These are phyloP conservation scores for Chrysolina oricalcia DNA, from an alignment of 2,888 invertebrate species.

Conservation along the genomic window DNA sequence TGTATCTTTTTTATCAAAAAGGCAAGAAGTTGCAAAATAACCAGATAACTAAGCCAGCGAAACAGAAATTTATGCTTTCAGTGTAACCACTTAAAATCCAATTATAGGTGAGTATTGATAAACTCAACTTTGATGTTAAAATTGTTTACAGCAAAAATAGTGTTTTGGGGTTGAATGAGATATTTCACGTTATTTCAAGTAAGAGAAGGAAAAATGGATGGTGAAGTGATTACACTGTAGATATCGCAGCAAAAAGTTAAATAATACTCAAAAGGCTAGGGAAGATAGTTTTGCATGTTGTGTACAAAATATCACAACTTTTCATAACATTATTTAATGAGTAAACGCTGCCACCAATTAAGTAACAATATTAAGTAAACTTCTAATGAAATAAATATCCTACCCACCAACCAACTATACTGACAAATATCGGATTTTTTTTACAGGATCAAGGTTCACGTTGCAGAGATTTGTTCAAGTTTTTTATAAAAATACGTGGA, in stretches of 20 bases:
- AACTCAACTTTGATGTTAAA: no score
- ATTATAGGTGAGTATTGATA: no score
- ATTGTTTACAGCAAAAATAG: no score
- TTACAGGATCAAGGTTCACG: conserved; percentile 53
- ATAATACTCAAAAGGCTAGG: conserved; percentile 68
- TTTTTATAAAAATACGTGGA: conserved; percentile 55
- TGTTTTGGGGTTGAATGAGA: no score
- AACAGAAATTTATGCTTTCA: neutral
- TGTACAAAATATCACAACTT: conserved; percentile 62
- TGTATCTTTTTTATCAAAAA: neutral
- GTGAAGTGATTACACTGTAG: neutral
- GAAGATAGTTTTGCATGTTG: conserved; percentile 70
- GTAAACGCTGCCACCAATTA: conserved; percentile 70
- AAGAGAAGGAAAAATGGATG: neutral
- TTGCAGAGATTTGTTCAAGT: conserved; percentile 45
- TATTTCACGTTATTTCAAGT: no score
- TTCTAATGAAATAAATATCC: conserved; percentile 49
- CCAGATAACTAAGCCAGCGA: neutral
- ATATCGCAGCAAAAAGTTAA: conserved; percentile 60
- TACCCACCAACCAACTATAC: conserved; percentile 66
- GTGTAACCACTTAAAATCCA: neutral
- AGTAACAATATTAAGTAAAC: conserved; percentile 66
- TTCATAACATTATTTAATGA: conserved; percentile 69
- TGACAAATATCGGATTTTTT: conserved; percentile 68
- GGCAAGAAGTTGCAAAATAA: neutral